Evolutionary conservation across 1,140 invertebrate genomes (phyloP).

Genomic region (Hyposmocoma kahamanoa): DNA sequence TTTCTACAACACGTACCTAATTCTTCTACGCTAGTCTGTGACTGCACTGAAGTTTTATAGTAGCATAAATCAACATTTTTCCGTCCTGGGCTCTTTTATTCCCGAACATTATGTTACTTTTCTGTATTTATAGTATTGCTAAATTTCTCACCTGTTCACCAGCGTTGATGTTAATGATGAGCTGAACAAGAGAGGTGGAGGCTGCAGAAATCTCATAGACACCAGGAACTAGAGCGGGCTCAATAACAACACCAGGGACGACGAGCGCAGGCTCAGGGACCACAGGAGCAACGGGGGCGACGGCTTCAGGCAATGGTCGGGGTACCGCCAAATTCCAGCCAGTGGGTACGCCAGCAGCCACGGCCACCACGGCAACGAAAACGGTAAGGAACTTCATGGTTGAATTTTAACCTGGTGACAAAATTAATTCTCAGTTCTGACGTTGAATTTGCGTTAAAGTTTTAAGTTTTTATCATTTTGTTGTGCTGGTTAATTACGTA

Average conservation of each 20-base stretch:
- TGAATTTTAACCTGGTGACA: not conserved
- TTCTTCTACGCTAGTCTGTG: no score
- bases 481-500: no score
- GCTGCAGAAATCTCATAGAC: no score
- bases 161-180: constrained; percentile 41
- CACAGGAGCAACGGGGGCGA: constrained; percentile 7
- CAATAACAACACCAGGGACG: constrained; percentile 3
- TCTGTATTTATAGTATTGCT: no score
- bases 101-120: no score
- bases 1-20: no score
- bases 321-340: constrained; percentile 31
- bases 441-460: no score
- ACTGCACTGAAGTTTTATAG: no score
- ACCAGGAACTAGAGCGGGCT: constrained; percentile 5
- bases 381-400: constrained; percentile 49
- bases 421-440: no score
- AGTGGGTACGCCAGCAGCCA: constrained; percentile 20
- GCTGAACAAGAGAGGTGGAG: constrained; percentile 36
- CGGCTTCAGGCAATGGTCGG: constrained; percentile 30
- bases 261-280: not conserved
- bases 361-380: constrained; percentile 35
- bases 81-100: no score
- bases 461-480: no score
- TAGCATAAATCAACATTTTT: no score
- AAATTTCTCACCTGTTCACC: constrained; percentile 23